Conservation (phyloP, 2,888 invertebrate genomes). For the Melolontha melolontha region DNA sequence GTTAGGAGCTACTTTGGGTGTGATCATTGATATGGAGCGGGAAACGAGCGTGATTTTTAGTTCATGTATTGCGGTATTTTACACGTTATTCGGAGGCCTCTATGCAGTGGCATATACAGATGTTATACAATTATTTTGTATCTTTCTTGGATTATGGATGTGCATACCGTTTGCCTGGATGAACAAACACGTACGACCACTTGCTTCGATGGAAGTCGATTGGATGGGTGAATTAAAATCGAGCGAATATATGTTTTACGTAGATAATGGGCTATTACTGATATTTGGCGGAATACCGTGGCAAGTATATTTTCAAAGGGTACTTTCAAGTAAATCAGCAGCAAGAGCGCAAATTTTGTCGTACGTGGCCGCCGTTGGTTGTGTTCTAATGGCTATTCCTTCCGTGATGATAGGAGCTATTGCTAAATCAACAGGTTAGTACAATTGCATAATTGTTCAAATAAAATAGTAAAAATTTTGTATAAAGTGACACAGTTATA, state of each 20-base stretch:
- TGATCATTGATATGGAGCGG: slow-evolving; percentile 97
- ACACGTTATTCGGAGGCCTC: slow-evolving; percentile 97
- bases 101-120: slow-evolving; percentile 99
- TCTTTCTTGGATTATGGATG: slow-evolving; percentile 98
- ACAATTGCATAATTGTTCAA: background rate
- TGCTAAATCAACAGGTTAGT: slow-evolving; percentile 91
- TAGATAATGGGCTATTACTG: slow-evolving; percentile 89
- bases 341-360: slow-evolving; percentile 93
- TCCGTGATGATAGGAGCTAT: slow-evolving; percentile 97
- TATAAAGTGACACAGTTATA: background rate
- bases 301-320: slow-evolving; percentile 99
- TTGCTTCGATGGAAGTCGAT: slow-evolving; percentile 85
- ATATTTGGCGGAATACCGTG: slow-evolving; percentile 97
- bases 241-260: slow-evolving; percentile 82
- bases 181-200: slow-evolving; percentile 85
- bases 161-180: slow-evolving; percentile 96
- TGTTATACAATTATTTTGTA: slow-evolving; percentile 97
- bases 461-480: background rate
- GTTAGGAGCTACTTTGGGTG: slow-evolving; percentile 93
- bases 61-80: slow-evolving; percentile 95
- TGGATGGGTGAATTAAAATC: slow-evolving; percentile 88
- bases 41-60: slow-evolving; percentile 93
- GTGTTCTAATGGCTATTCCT: slow-evolving; percentile 97
- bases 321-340: slow-evolving; percentile 95
- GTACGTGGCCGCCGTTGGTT: slow-evolving; percentile 95